Base-by-base conservation (phyloP, 2,888 invertebrate genomes). In the Notodonta dromedarius region DNA sequence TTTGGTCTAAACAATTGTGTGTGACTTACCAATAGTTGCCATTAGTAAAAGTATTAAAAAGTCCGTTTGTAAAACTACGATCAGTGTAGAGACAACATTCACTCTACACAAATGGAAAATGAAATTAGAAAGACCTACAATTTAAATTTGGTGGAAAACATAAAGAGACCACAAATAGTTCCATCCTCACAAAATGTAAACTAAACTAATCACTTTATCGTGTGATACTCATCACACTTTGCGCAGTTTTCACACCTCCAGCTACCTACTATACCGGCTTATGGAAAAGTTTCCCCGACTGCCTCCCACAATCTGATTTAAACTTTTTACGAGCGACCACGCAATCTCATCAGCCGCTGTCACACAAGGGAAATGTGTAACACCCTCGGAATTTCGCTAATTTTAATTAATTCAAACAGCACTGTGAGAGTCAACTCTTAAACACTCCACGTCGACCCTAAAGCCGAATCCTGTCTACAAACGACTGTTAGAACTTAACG, bases 401-500 rank as follows among this genome's bases (percentile, higher is more conserved):
- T 90, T 88, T 90, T 89, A 91, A 91, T 90, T 91, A 90, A 86
- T 87, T 86, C 82, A 79, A 85, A 86, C 84, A 83, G 83, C 84
- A 77, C 76, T 74, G 72, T 73, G 64, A 75, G 78, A 82, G 78
- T 80, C 81, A 85, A 83, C 79, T 84, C 74, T 67, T 73, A 74
- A 74, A 76, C 77, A 74, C 75, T 56, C 73, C 70, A 62, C 40
- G 67, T 67, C 77, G 75, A 77, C 81, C 81, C 79, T 78, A 79
- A 83, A 83, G 78, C 80, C 72, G 80, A 84, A 85, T 84, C 82
- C 80, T 78, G 78, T 78, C 80, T 80, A 85, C 87, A 85, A 88
- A 88, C 81, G 87, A 85, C 86, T 87, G 86, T 85, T 86, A 85
- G 88, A 89, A 89, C 86, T 86, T 90, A 90, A 93, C 90, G 86